A percentile compares a stretch with the other conserved stretches of the same genome.
These are phyloP conservation scores for Adelosebastes latens DNA, from an alignment of 2,797 vertebrate genomes.

Conservation along the genomic window DNA sequence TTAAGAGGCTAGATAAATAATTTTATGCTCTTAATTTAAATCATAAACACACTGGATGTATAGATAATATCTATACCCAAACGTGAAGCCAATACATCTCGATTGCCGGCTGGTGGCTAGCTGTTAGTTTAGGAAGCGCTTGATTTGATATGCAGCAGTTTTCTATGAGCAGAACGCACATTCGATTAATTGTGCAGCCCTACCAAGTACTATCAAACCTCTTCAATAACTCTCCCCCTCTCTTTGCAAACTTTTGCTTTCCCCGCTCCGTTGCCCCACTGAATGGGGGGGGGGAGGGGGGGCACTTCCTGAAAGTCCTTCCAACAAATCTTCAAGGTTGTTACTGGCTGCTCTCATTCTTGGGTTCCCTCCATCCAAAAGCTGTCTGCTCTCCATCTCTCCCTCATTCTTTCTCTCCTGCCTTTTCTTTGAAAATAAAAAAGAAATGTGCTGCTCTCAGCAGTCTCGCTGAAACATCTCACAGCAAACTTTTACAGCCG, in stretches of 20 bases:
- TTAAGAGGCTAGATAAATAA: too few relatives aligned
- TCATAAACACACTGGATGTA: too few relatives aligned
- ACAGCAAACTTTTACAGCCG: not conserved
- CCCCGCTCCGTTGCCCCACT: not conserved
- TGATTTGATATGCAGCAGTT: too few relatives aligned
- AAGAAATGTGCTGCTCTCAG: slow-evolving; percentile 47
- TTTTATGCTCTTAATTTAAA: too few relatives aligned
- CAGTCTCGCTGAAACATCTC: slow-evolving; percentile 21
- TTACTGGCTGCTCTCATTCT: slow-evolving; percentile 36
- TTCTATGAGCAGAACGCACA: too few relatives aligned
- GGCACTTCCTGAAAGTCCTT: slow-evolving; percentile 47
- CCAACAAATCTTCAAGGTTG: slow-evolving; percentile 41
- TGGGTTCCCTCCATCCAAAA: slow-evolving; percentile 13
- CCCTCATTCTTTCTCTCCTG: slow-evolving; percentile 12
- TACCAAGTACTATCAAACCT: not conserved
- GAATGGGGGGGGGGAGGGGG: not conserved
- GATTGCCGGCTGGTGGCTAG: too few relatives aligned
- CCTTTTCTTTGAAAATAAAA: slow-evolving; percentile 2
- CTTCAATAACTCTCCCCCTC: not conserved
- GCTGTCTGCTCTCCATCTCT: slow-evolving; percentile 2
- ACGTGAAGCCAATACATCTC: too few relatives aligned
- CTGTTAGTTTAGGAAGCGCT: too few relatives aligned
- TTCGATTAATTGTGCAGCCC: too few relatives aligned
- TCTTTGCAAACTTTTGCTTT: not conserved
- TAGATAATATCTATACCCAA: too few relatives aligned